phyloP scores from a whole-genome alignment of 1,140 invertebrate genomes.

The Drosophila hydei region DNA sequence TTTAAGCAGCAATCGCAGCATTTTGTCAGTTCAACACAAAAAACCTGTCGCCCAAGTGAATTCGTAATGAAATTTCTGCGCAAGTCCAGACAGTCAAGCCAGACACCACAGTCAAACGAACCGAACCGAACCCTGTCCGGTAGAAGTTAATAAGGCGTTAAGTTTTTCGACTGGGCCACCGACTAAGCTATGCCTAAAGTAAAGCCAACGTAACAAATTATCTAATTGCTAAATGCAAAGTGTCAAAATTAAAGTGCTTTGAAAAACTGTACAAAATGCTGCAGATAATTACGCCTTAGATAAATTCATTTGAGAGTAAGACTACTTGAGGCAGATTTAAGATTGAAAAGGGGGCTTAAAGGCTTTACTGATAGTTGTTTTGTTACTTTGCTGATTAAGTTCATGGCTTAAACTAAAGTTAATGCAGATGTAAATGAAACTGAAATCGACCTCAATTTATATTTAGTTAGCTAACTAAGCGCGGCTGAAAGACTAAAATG shows the following conservation, averaged over 20 bases:
- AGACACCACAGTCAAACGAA: slow-evolving; percentile 26
- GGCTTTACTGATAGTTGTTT: no score
- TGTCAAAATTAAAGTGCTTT: slow-evolving; percentile 4
- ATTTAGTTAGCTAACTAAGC: no score
- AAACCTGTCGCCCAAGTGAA: slow-evolving; percentile 63
- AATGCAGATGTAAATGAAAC: no score
- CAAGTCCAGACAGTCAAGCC: slow-evolving; percentile 20
- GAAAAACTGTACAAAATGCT: not conserved
- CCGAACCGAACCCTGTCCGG: slow-evolving; percentile 1
- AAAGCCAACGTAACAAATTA: slow-evolving; percentile 13
- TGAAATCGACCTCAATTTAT: no score
- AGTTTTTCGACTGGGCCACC: slow-evolving; percentile 62
- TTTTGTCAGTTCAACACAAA: slow-evolving; percentile 53
- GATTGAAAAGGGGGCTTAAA: no score
- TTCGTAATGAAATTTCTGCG: slow-evolving; percentile 67
- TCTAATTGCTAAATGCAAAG: not conserved
- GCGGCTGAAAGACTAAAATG: no score
- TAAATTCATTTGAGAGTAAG: no score
- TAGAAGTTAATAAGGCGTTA: slow-evolving; percentile 65
- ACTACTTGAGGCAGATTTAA: no score
- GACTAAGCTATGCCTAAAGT: slow-evolving; percentile 60
- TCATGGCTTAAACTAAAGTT: no score
- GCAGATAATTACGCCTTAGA: not conserved
- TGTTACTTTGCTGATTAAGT: no score
- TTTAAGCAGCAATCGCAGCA: slow-evolving; percentile 62